Evolutionary conservation across 2,113 vertebrate genomes (phyloP), one percentile per base, ranked within the genome.

Genomic region (Serinus canaria): DNA sequence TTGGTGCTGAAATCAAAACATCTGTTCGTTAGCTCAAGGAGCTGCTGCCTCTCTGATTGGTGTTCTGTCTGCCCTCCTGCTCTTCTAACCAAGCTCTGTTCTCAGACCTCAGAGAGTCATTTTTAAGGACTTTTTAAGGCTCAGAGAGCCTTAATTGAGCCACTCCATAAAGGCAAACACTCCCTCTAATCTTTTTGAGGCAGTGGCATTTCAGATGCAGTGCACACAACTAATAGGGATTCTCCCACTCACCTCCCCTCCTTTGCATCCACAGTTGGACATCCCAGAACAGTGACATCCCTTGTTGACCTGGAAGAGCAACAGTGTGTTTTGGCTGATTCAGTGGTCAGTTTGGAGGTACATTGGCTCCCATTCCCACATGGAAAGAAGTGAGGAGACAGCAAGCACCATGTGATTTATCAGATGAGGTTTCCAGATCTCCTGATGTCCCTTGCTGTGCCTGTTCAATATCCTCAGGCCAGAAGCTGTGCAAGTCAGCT

Each of bases 401-500:
- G 89, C 50, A 85, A 39, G 87, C 50, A 85, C 62, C 95, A 83
- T 63, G 94, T 92, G 94, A 94, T 94, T 44, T 30, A 50, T 91
- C 96, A 87, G 89, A 89, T 90, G 94, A 95, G 87, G 64, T 90
- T 90, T 70, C 90, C 88, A 74, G 63, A 90, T 70, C 15, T 39
- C 81, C 81, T 79, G 82, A 92, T 94, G 85, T 67, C 72, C 87
- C 76, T 95, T 37, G 64, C 86, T 73, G 68, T 53, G 84, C 90
- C 78, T 95, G 78, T 82, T 90, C 73, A 56, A 33, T 92, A 49
- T 78, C 95, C 92, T 88, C 87, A 78, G 94, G 95, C 80, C 85
- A 93, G 92, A 74, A 83, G 93, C 95, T 88, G 60, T 90, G 60
- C 83, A 73, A 95, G 90, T 96, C 96, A 97, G 93, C 94, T 96